phyloP scores from a whole-genome alignment of 1,140 invertebrate species.

The Spodoptera frugiperda region DNA sequence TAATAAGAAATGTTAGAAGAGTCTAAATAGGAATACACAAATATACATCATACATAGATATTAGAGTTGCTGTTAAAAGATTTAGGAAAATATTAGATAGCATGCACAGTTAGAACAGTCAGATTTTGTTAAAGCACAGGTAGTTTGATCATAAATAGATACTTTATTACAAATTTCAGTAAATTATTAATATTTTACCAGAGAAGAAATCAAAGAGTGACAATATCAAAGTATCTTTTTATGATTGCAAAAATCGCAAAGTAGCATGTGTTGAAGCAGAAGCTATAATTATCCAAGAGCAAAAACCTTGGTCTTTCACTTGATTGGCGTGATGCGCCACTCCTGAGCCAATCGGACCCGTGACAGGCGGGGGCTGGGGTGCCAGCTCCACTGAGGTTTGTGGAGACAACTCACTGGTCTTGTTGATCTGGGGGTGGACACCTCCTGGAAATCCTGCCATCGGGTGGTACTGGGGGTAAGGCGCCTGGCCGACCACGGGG shows the following conservation, averaged over 20 bases:
- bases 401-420: conserved; percentile 92
- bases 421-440: conserved; percentile 87
- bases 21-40: background rate
- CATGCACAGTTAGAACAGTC: conserved; percentile 3
- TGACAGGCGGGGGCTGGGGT: conserved; percentile 72
- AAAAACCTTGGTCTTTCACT: conserved; percentile 90
- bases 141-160: conserved; percentile 33
- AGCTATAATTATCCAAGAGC: conserved; percentile 61
- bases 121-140: conserved; percentile 13
- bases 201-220: background rate
- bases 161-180: background rate
- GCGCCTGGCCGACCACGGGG: conserved; percentile 78
- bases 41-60: background rate
- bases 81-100: background rate
- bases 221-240: conserved; percentile 50
- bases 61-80: background rate
- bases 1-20: too few relatives aligned
- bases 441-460: conserved; percentile 88
- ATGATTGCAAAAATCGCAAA: conserved; percentile 78
- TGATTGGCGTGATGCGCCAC: conserved; percentile 86
- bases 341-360: conserved; percentile 81
- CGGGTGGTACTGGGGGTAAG: conserved; percentile 85
- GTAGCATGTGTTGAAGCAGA: conserved; percentile 72
- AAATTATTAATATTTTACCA: background rate
- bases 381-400: conserved; percentile 81